These are phyloP conservation scores for Pseudomyrmex concolor DNA, from an alignment of 1,140 invertebrate species.

Conservation along the genomic window DNA sequence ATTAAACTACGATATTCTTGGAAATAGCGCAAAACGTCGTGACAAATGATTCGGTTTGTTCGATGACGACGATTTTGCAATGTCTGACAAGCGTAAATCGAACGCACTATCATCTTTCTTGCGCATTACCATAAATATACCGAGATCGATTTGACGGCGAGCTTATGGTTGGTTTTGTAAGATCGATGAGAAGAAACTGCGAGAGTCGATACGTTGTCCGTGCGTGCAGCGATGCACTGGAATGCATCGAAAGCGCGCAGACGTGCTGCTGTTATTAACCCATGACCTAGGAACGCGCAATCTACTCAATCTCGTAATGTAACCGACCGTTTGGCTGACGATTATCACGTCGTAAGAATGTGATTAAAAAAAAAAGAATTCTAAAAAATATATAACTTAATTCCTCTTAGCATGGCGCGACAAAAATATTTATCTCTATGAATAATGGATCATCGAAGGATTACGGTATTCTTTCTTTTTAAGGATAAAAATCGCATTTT, in stretches of 20 bases:
- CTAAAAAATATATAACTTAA: background rate
- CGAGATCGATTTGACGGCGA: conserved; percentile 26
- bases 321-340: conserved; percentile 23
- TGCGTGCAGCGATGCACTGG: conserved; percentile 41
- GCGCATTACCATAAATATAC: conserved; percentile 43
- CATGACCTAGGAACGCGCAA: conserved; percentile 35
- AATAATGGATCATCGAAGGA: background rate
- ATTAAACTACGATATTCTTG: conserved; percentile 5
- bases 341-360: conserved; percentile 39
- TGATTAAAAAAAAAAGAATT: background rate
- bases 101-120: conserved; percentile 9
- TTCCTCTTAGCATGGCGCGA: background rate
- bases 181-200: conserved; percentile 34
- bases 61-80: conserved; percentile 28
- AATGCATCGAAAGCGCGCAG: conserved; percentile 38
- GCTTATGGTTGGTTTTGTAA: conserved; percentile 47
- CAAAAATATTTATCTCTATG: background rate
- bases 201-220: conserved; percentile 16
- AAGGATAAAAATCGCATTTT: background rate
- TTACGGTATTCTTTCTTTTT: background rate
- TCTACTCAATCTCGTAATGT: conserved; percentile 22
- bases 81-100: conserved; percentile 22
- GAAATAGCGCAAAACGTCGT: background rate
- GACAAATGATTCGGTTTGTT: conserved; percentile 24
- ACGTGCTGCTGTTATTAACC: conserved; percentile 49